phyloP scores from a whole-genome alignment of 2,113 vertebrate species.

The Nematolebias whitei region DNA sequence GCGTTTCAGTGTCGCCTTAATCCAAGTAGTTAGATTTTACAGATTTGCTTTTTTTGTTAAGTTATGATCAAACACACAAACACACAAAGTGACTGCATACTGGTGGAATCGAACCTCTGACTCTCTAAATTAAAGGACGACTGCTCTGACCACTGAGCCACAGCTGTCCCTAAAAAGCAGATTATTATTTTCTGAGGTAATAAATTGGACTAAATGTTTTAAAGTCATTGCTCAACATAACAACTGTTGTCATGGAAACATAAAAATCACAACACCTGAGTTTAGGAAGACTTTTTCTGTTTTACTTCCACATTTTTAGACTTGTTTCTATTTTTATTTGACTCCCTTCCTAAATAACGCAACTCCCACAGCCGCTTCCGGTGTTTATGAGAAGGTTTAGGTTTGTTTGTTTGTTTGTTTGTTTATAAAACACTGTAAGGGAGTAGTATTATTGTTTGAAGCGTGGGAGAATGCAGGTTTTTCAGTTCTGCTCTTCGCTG shows the following conservation, averaged over 20 bases:
- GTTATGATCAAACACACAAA: neutral
- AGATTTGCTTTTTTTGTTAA: no score
- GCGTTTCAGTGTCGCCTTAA: no score
- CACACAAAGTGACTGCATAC: no score
- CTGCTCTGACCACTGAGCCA: no score
- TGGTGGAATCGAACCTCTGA: no score
- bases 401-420: neutral
- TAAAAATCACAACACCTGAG: neutral
- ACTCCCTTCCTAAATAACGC: neutral
- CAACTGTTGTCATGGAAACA: neutral
- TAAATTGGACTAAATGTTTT: no score
- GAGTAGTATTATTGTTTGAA: neutral
- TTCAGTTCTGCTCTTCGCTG: neutral
- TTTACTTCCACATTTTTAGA: neutral
- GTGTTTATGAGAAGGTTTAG: neutral
- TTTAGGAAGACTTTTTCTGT: neutral
- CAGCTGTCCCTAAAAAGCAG: no score
- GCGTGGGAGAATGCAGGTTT: neutral
- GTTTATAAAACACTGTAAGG: neutral
- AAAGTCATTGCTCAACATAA: no score
- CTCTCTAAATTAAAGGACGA: no score
- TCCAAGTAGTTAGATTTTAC: no score
- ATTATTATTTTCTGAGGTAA: no score
- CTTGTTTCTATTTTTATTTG: neutral
- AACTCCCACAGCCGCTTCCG: neutral